A percentile compares a stretch with the other conserved stretches of the same genome.
Conservation (phyloP, 2,888 invertebrate genomes). For the Sialis fuliginosa region DNA sequence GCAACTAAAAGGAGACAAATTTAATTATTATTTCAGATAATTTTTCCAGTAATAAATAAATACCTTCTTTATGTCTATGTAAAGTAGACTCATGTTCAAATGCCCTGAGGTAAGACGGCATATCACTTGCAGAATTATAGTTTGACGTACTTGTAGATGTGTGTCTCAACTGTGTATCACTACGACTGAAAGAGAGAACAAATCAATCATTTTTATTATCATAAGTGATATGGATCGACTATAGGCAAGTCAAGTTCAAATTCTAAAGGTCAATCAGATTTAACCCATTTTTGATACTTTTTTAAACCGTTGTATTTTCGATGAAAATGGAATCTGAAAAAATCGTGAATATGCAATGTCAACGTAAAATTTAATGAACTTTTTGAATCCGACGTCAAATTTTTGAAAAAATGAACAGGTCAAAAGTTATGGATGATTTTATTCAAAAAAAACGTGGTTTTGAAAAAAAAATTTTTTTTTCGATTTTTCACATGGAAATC, state of each 20-base stretch:
- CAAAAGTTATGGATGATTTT: too few species aligned
- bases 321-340: too few species aligned
- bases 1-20: constrained; percentile 5
- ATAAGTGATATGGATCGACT: neutral
- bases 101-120: constrained; percentile 51
- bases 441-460: too few species aligned
- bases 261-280: too few species aligned
- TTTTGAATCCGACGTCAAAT: too few species aligned
- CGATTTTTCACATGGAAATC: too few species aligned
- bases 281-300: too few species aligned
- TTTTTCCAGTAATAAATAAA: constrained; percentile 6
- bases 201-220: neutral
- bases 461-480: too few species aligned
- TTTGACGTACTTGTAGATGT: constrained; percentile 77
- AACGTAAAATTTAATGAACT: too few species aligned
- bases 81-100: constrained; percentile 39
- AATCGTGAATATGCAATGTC: too few species aligned
- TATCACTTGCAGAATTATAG: constrained; percentile 66
- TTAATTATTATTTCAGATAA: neutral
- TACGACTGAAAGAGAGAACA: constrained; percentile 28
- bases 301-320: too few species aligned
- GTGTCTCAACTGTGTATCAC: constrained; percentile 67
- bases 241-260: neutral
- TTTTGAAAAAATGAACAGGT: too few species aligned
- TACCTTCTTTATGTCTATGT: constrained; percentile 34